Evolutionary conservation across 2,888 invertebrate genomes (phyloP), one percentile per base, ranked within the genome.

Genomic region (Eudasyphora cyanicolor): DNA sequence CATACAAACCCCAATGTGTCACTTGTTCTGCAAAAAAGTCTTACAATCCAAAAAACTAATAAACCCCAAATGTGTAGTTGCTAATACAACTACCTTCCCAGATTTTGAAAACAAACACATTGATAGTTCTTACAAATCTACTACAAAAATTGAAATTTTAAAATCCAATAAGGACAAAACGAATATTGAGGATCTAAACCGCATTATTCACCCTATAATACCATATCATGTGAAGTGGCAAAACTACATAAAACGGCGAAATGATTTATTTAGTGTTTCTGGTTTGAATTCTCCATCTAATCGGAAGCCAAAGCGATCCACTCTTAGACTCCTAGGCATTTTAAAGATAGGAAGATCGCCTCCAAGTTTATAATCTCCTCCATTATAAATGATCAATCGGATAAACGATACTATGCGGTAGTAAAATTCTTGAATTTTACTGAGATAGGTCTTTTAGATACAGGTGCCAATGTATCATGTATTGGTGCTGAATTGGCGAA

Each of bases 1-100:
- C n/a, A n/a, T 42, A 75, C 19, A 75, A 75, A 29, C 75, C 75
- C 0, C 75, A 75, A 29, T 75, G 75, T n/a, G 5, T 12, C 12
- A 62, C 24, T 38, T 70, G 70, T 70, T 12, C 17, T 3, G 7
- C 5, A 0, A 17, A 29, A 14, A 70, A 21, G 17, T 45, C n/a
- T 10, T 32, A 21, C 14, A 70, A 49, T 19, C 14, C 54, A 57
- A 57, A 57, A 57, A 57, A 57, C 54, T 57, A 21, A 8, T 8
- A 8, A 51, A 8, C 4, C 19, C 17, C 7, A 17, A 51, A 8
- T 19, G 51, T 8, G 7, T n/a, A 17, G 19, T 8, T 51, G 17
- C 7, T 17, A 4, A 8, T 17, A 2, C 3, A 51, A 51, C 1
- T n/a, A 17, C 19, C 4, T 19, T 51, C 19, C 10, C 7, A 51